Evolutionary conservation across 2,113 vertebrate genomes (phyloP), one percentile per base, ranked within the genome.

Genomic region (Oncorhynchus keta): DNA sequence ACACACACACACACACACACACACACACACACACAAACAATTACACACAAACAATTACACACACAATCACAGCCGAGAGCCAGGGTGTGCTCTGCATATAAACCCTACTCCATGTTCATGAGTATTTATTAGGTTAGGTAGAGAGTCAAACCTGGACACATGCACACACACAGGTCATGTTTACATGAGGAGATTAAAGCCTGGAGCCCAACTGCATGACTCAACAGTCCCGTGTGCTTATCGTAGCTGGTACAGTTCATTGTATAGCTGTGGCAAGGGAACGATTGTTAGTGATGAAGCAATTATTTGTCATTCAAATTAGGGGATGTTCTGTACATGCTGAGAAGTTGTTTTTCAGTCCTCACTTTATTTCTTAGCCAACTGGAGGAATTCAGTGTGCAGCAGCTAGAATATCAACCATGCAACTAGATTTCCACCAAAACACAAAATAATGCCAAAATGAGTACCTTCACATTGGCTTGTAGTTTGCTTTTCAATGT

Each of bases 71-170:
- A 78, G 76, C 80, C 75, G 79, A 79, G 75, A 66, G 45, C 70
- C 73, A 79, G 79, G 74, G 30, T 30, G 78, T 49, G 68, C 68
- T 83, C 68, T 57, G 59, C 76, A 83, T 73, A 80, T 67, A 86
- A 86, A 85, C 18, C 22, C 80, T 45, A 22, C 72, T 74, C 48
- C 73, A 74, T 85, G 78, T 83, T 76, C 45, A 68, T 81, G 79
- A 84, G 77, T 88, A 77, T 90, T 90, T 86, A 78, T 79, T 69
- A 39, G 75, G 84, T 81, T 75, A 83, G 83, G 86, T 78, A 81
- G 73, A 79, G 76, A 76, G 82, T 83, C 84, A 81, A 30, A 24
- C 64, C 49, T 70, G 59, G 67, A 73, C 75, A 77, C 84, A 79
- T 62, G 77, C 79, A 72, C 83, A 83, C 77, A 76, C 85, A 84